phyloP scores from a whole-genome alignment of 2,797 vertebrate genomes.

The Mus caroli region DNA sequence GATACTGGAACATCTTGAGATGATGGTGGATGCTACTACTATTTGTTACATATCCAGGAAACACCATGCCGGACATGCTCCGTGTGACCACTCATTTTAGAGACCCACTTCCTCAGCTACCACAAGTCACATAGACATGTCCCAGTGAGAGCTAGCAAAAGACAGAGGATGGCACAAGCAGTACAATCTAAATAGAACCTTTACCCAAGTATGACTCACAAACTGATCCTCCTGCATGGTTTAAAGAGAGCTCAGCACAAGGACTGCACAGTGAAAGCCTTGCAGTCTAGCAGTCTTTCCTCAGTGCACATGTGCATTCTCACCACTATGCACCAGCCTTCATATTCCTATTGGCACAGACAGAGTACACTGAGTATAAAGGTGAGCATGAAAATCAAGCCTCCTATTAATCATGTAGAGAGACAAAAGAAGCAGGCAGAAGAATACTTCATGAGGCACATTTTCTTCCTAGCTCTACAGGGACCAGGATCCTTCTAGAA shows the following conservation, averaged over 20 bases:
- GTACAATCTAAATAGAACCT: slow-evolving; percentile 64
- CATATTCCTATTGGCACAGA: slow-evolving; percentile 93
- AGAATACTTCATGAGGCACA: slow-evolving; percentile 78
- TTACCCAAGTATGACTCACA: slow-evolving; percentile 76
- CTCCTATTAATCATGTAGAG: slow-evolving; percentile 93
- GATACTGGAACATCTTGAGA: slow-evolving; percentile 59
- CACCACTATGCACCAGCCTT: slow-evolving; percentile 96
- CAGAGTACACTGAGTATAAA: slow-evolving; percentile 93
- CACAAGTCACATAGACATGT: slow-evolving; percentile 43
- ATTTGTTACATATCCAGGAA: slow-evolving; percentile 35
- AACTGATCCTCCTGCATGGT: slow-evolving; percentile 76
- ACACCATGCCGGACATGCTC: slow-evolving; percentile 35
- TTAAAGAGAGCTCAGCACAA: slow-evolving; percentile 81
- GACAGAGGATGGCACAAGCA: slow-evolving; percentile 44
- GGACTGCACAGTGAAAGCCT: slow-evolving; percentile 88
- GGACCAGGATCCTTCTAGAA: slow-evolving; percentile 81
- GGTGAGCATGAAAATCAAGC: slow-evolving; percentile 94
- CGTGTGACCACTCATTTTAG: slow-evolving; percentile 30
- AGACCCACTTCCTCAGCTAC: neutral
- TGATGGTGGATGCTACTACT: slow-evolving; percentile 27
- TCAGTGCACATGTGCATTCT: slow-evolving; percentile 93
- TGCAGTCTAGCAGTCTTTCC: slow-evolving; percentile 90
- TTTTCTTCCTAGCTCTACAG: slow-evolving; percentile 77
- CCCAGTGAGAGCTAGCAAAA: slow-evolving; percentile 54
- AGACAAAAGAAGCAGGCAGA: slow-evolving; percentile 75